Evolutionary conservation across 2,797 vertebrate genomes (phyloP).

Genomic region (Eospalax fontanierii): DNA sequence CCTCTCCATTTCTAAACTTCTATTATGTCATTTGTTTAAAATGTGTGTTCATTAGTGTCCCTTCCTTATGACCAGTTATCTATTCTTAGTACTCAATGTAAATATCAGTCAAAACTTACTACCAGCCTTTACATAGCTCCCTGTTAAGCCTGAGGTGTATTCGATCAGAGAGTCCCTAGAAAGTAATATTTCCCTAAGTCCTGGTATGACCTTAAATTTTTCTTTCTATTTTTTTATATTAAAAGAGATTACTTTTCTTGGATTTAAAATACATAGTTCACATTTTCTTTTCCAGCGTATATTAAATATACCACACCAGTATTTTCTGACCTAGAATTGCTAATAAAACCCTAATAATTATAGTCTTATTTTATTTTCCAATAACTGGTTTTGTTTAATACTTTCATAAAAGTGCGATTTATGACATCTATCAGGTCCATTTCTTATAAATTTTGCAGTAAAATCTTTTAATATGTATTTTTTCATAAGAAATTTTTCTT

Average conservation of each 20-base stretch:
- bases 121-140: background rate
- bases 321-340: constrained; percentile 7
- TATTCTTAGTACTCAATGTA: background rate
- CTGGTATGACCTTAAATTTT: background rate
- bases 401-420: constrained; percentile 23
- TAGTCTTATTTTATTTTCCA: background rate
- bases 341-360: background rate
- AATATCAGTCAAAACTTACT: background rate
- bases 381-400: background rate
- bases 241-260: background rate
- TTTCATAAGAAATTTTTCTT: background rate
- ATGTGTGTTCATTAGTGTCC: background rate
- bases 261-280: background rate
- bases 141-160: background rate
- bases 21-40: background rate
- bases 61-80: background rate
- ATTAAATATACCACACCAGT: background rate
- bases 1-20: background rate
- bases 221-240: background rate
- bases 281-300: background rate
- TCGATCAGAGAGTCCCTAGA: background rate
- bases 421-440: background rate
- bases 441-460: constrained; percentile 1
- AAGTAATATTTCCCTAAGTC: background rate
- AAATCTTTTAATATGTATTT: constrained; percentile 22